These are phyloP conservation scores for Diuraphis noxia DNA, from an alignment of 1,140 invertebrate genomes.

Conservation along the genomic window DNA sequence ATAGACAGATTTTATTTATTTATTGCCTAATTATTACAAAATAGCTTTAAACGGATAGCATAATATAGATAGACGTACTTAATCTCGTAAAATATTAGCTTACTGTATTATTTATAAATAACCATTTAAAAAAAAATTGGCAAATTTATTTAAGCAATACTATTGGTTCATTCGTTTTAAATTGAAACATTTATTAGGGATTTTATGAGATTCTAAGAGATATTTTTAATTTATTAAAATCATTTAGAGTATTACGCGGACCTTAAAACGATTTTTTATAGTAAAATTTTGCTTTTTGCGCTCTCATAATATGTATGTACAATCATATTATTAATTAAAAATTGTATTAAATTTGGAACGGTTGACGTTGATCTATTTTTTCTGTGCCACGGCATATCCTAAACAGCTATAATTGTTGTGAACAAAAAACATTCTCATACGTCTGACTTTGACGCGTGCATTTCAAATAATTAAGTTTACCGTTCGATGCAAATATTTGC, in stretches of 20 bases:
- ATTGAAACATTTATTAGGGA: too few species aligned
- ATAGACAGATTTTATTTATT: background rate
- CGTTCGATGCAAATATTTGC: background rate
- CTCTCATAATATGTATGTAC: too few species aligned
- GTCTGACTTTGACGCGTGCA: background rate
- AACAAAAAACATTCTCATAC: background rate
- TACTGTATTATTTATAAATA: background rate
- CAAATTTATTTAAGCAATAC: background rate
- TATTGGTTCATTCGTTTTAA: background rate
- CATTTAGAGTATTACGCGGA: background rate
- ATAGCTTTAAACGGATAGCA: background rate
- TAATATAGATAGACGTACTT: background rate
- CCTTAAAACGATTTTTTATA: background rate
- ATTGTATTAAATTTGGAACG: background rate
- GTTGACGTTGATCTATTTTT: background rate
- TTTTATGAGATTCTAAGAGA: background rate
- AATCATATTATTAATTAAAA: background rate
- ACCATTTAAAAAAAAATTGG: background rate
- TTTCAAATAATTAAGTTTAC: background rate
- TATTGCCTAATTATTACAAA: conserved; percentile 27
- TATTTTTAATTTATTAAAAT: background rate
- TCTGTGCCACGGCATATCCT: background rate
- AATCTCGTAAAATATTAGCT: background rate
- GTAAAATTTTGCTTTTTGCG: background rate
- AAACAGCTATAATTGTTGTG: background rate